Evolutionary conservation across 2,888 invertebrate genomes (phyloP).

Genomic region (Dasysyrphus albostriatus): DNA sequence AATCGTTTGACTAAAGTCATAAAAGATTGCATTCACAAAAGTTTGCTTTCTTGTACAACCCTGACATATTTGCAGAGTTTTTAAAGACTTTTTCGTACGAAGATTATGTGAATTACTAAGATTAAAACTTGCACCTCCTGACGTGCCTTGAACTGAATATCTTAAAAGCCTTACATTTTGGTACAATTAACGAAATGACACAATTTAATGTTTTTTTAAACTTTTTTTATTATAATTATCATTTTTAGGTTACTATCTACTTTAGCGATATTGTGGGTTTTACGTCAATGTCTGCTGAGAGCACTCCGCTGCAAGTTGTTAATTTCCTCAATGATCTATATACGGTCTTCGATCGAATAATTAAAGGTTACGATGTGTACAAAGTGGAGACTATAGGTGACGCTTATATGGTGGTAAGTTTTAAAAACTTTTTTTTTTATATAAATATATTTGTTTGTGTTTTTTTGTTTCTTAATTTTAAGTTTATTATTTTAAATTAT

Average conservation of each 20-base stretch:
- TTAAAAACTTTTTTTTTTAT: slow-evolving; percentile 65
- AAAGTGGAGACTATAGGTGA: slow-evolving; percentile 97
- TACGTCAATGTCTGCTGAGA: slow-evolving; percentile 97
- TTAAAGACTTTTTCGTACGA: too few relatives aligned
- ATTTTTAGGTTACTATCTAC: slow-evolving; percentile 90
- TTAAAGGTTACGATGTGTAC: slow-evolving; percentile 98
- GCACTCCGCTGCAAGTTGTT: slow-evolving; percentile 96
- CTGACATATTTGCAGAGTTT: too few relatives aligned
- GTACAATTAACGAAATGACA: too few relatives aligned
- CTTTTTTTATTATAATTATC: background rate
- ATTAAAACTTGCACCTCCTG: too few relatives aligned
- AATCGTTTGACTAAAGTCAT: too few relatives aligned
- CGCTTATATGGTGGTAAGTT: slow-evolving; percentile 88
- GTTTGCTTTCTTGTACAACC: too few relatives aligned
- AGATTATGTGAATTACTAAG: too few relatives aligned
- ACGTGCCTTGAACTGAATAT: too few relatives aligned
- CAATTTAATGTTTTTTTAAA: too few relatives aligned
- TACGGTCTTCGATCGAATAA: slow-evolving; percentile 97
- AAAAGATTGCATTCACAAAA: too few relatives aligned
- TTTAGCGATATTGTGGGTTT: slow-evolving; percentile 99
- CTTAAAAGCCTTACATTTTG: too few relatives aligned
- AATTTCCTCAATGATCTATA: slow-evolving; percentile 99
- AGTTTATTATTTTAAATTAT: too few relatives aligned
- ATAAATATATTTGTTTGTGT: background rate
- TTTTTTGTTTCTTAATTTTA: background rate